Evolutionary conservation across 2,888 invertebrate species (phyloP).

Genomic region (Pogonocherus hispidulus): DNA sequence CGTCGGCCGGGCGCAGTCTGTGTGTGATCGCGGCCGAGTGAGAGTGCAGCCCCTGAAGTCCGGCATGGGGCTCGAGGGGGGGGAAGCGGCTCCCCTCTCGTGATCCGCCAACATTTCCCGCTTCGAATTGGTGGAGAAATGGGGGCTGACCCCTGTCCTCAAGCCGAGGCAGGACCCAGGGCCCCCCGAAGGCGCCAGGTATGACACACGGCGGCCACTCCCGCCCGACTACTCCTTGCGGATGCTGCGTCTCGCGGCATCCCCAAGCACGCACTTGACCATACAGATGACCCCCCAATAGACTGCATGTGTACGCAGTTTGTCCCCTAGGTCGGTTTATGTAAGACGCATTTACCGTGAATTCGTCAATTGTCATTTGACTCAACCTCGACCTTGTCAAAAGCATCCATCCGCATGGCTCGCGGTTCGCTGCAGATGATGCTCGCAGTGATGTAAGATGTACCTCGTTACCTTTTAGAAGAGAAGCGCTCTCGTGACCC

Average conservation of each 20-base stretch:
- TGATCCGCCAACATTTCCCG: constrained; percentile 94
- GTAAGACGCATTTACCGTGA: not conserved
- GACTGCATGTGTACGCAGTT: constrained; percentile 9
- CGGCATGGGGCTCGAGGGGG: constrained; percentile 75
- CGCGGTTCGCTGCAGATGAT: constrained; percentile 13
- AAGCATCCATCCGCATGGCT: constrained; percentile 27
- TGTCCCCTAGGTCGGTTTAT: constrained; percentile 20
- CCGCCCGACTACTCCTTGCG: constrained; percentile 53
- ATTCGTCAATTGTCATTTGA: constrained; percentile 9
- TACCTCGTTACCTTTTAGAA: not conserved
- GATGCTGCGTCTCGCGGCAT: constrained; percentile 55
- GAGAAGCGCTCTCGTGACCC: constrained; percentile 26
- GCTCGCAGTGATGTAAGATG: constrained; percentile 11
- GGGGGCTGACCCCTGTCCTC: constrained; percentile 98
- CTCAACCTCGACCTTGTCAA: constrained; percentile 40
- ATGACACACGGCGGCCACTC: constrained; percentile 65
- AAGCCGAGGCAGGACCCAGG: constrained; percentile 94
- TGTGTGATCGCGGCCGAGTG: constrained; percentile 68
- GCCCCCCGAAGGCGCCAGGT: constrained; percentile 87
- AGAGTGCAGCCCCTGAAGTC: constrained; percentile 69
- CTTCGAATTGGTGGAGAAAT: constrained; percentile 97
- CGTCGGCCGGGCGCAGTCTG: constrained; percentile 67
- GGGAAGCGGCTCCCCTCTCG: constrained; percentile 75
- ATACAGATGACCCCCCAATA: constrained; percentile 14
- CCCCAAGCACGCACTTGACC: constrained; percentile 31